phyloP scores from a whole-genome alignment of 1,140 invertebrate species.

The Drosophila elegans region DNA sequence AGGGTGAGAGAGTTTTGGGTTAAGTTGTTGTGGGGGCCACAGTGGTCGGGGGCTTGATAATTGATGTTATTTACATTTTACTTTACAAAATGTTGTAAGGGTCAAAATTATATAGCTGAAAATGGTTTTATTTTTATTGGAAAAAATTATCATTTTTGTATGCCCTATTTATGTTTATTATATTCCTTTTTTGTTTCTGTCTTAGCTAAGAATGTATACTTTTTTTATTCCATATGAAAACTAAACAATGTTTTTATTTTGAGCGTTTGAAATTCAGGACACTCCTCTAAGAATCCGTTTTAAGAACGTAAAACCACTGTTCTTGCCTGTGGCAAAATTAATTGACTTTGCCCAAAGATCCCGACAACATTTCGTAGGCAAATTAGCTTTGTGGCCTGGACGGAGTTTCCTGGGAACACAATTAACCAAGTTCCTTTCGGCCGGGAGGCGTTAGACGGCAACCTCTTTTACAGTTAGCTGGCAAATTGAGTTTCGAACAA shows the following conservation, averaged over 20 bases:
- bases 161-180: no score
- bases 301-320: slow-evolving; percentile 18
- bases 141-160: no score
- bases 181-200: no score
- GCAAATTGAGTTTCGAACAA: slow-evolving; percentile 66
- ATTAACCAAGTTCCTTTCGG: slow-evolving; percentile 61
- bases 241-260: no score
- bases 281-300: not conserved
- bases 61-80: slow-evolving; percentile 27
- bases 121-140: no score
- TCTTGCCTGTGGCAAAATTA: slow-evolving; percentile 57
- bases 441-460: slow-evolving; percentile 57
- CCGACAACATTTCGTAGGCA: slow-evolving; percentile 66
- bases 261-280: no score
- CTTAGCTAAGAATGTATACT: no score
- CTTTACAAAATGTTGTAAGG: not conserved
- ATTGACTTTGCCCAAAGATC: slow-evolving; percentile 64
- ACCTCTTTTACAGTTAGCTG: slow-evolving; percentile 67
- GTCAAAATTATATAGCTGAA: no score
- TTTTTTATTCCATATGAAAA: no score
- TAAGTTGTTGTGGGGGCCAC: slow-evolving; percentile 24
- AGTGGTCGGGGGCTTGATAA: slow-evolving; percentile 29
- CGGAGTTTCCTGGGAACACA: slow-evolving; percentile 74
- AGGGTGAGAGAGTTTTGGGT: slow-evolving; percentile 35
- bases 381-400: slow-evolving; percentile 61